A percentile compares a stretch with the other conserved stretches of the same genome.
These are phyloP conservation scores for Eudyptes chrysolophus DNA, from an alignment of 2,113 vertebrate species.

Conservation along the genomic window DNA sequence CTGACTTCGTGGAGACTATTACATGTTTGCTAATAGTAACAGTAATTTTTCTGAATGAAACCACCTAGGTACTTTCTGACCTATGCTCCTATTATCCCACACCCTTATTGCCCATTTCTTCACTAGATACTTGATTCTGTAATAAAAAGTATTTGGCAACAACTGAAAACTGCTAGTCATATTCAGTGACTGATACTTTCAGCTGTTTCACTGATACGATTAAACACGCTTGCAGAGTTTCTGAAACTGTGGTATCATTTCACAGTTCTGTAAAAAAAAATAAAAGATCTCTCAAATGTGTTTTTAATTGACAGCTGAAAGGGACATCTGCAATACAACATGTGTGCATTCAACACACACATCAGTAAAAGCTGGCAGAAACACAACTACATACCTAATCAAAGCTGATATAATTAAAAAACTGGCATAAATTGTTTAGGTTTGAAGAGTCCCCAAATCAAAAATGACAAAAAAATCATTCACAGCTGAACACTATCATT, in stretches of 20 bases:
- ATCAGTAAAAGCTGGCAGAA: neutral
- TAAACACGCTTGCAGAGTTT: neutral
- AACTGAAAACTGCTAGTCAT: neutral
- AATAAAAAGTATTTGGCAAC: neutral
- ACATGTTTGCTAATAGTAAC: neutral
- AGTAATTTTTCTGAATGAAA: neutral
- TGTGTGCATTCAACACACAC: neutral
- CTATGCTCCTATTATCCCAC: neutral
- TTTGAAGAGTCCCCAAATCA: neutral
- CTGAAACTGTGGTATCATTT: neutral
- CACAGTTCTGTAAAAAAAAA: neutral
- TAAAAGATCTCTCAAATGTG: neutral
- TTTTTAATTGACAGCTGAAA: conserved; percentile 20
- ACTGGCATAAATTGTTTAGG: neutral
- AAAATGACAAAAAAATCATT: neutral
- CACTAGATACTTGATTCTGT: neutral
- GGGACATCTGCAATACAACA: conserved; percentile 8
- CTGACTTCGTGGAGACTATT: neutral
- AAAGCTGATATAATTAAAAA: neutral
- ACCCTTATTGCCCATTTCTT: neutral
- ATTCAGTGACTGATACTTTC: neutral
- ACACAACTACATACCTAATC: neutral
- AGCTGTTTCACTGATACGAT: neutral
- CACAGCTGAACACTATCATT: neutral
- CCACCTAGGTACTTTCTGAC: neutral